phyloP scores from a whole-genome alignment of 2,888 invertebrate species.

The Eucera pruinosa region DNA sequence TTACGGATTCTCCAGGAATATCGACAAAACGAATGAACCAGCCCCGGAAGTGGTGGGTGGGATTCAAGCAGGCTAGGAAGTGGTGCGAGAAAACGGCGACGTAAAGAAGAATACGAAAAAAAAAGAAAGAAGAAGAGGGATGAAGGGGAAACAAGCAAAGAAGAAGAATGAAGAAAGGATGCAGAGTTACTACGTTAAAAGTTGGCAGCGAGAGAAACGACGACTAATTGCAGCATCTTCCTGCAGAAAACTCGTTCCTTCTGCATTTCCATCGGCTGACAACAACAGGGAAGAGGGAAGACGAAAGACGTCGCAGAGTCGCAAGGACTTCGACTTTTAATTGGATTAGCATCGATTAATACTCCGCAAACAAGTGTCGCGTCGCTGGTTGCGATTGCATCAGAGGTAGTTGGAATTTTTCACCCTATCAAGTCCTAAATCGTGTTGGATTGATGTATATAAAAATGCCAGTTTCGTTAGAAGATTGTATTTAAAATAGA shows the following conservation, averaged over 20 bases:
- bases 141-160: too few relatives aligned
- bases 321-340: conserved; percentile 49
- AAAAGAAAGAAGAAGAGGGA: not conserved
- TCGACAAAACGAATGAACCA: conserved; percentile 24
- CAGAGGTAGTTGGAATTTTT: not conserved
- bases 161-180: not conserved
- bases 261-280: conserved; percentile 45
- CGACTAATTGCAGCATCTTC: conserved; percentile 60
- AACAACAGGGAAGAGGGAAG: not conserved
- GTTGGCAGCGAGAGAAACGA: conserved; percentile 45
- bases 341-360: conserved; percentile 63
- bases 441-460: too few relatives aligned
- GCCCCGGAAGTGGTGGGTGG: conserved; percentile 3
- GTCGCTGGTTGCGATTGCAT: not conserved
- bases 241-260: conserved; percentile 25
- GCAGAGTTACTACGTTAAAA: conserved; percentile 25
- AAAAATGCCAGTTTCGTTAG: too few relatives aligned
- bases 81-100: not conserved
- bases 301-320: not conserved
- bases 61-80: conserved; percentile 10
- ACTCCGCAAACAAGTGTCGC: conserved; percentile 38
- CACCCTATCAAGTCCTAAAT: not conserved
- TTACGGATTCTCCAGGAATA: conserved; percentile 37
- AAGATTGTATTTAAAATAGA: too few relatives aligned
- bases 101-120: conserved; percentile 2